Evolutionary conservation across 2,888 invertebrate genomes (phyloP), one percentile per base, ranked within the genome.

Genomic region (Willowsia nigromaculata): DNA sequence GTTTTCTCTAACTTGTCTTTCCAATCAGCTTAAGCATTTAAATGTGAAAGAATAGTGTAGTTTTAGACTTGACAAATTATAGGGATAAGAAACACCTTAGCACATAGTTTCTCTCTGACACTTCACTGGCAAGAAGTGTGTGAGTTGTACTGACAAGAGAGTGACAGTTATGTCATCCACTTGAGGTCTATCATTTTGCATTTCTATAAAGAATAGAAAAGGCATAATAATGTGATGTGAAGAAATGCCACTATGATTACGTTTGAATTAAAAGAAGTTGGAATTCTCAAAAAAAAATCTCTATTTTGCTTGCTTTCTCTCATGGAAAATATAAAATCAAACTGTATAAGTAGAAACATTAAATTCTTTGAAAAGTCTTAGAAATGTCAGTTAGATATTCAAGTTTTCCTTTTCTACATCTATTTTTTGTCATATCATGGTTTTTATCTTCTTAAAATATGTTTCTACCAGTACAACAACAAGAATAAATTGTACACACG

Each of bases 81-180:
- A n/a, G n/a, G n/a, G n/a, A n/a, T n/a, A n/a, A n/a, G n/a, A n/a
- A n/a, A n/a, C n/a, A n/a, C n/a, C n/a, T n/a, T n/a, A n/a, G n/a
- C n/a, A n/a, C n/a, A n/a, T n/a, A n/a, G n/a, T 62, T 71, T 71
- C n/a, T 37, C n/a, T 37, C 53, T 43, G 40, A 25, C 40, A 53
- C 13, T 68, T 65, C 18, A 65, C 18, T 85, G 85, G 76, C 62
- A 33, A 47, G 59, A 65, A 86, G 78, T 65, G 53, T 53, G 76
- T 43, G 81, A 43, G 78, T 43, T 40, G 50, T 59, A 40, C 65
- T 86, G 90, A 90, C 90, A 90, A 27, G 62, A 84, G 81, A 90
- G 86, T 90, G 91, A 92, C 91, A 85, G 87, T 90, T 90, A 91
- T 91, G 91, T 90, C 80, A 91, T 91, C 90, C 91, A 91, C 91